Evolutionary conservation across 2,888 invertebrate species (phyloP).

Genomic region (Zygaena filipendulae): DNA sequence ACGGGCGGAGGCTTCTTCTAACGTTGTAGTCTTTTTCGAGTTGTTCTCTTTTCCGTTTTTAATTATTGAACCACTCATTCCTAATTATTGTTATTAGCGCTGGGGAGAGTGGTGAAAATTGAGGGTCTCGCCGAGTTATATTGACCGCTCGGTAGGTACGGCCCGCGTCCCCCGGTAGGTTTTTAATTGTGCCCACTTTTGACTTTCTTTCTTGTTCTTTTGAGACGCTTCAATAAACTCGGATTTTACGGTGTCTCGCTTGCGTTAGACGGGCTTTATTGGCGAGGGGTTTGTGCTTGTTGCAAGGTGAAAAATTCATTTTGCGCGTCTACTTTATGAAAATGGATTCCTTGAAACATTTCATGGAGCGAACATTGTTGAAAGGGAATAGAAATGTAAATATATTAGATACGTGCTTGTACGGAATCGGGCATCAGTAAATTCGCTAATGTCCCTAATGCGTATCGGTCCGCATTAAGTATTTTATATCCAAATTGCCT

Average conservation of each 20-base stretch:
- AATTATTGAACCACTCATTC: constrained; percentile 71
- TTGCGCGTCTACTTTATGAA: too few species aligned
- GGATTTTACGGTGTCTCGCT: constrained; percentile 52
- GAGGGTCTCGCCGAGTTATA: constrained; percentile 60
- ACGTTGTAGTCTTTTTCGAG: constrained; percentile 45
- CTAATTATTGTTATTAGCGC: constrained; percentile 71
- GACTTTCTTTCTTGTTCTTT: constrained; percentile 63
- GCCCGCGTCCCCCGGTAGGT: constrained; percentile 49
- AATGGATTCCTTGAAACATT: too few species aligned
- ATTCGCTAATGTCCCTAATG: constrained; percentile 59
- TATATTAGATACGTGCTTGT: too few species aligned
- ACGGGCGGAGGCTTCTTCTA: constrained; percentile 28
- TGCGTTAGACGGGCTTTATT: constrained; percentile 43
- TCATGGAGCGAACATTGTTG: too few species aligned
- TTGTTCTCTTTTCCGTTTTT: constrained; percentile 68
- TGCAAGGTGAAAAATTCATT: too few species aligned
- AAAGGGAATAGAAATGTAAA: too few species aligned
- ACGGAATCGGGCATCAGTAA: too few species aligned
- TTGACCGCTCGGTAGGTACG: constrained; percentile 58
- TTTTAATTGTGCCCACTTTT: constrained; percentile 64
- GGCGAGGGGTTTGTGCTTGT: constrained; percentile 22
- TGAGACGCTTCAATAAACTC: constrained; percentile 59
- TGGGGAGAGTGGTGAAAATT: constrained; percentile 66
- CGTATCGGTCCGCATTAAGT: constrained; percentile 49
- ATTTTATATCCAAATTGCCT: constrained; percentile 63